Conservation (phyloP, 2,888 invertebrate genomes). For the Epistrophella euchroma region DNA sequence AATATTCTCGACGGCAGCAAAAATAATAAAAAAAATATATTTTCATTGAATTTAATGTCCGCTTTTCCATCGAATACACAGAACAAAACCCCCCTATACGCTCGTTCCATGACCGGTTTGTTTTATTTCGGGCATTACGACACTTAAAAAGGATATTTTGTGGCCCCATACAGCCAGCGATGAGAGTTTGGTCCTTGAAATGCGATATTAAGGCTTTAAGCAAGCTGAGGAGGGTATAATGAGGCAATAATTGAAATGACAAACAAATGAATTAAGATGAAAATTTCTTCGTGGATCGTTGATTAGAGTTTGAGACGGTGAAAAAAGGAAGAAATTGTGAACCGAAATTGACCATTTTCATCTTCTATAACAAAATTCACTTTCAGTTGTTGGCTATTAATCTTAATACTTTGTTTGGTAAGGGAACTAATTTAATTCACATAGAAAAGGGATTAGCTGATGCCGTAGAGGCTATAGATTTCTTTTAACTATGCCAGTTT, state of each 20-base stretch:
- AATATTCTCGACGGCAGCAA: constrained; percentile 42
- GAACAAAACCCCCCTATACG: background rate
- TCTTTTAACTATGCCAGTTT: constrained; percentile 4
- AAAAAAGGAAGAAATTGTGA: background rate
- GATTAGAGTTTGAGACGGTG: constrained; percentile 39
- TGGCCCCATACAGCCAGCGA: constrained; percentile 3
- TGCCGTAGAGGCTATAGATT: constrained; percentile 37
- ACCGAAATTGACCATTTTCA: background rate
- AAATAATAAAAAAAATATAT: background rate
- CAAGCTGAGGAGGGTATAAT: constrained; percentile 24
- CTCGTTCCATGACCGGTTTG: constrained; percentile 6
- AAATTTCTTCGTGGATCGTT: constrained; percentile 33
- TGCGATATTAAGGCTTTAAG: constrained; percentile 12
- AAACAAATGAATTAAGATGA: constrained; percentile 64
- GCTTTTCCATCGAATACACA: constrained; percentile 14
- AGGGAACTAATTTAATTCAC: constrained; percentile 43
- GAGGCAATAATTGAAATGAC: constrained; percentile 70
- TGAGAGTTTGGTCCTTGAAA: constrained; percentile 23
- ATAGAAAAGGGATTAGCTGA: constrained; percentile 2
- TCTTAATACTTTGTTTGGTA: constrained; percentile 38
- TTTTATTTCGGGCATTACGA: constrained; percentile 45
- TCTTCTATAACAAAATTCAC: constrained; percentile 18
- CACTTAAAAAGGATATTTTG: constrained; percentile 59
- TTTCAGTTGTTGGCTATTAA: constrained; percentile 41
- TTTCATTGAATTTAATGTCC: constrained; percentile 69